Evolutionary conservation across 1,140 invertebrate species (phyloP).

Genomic region (Diabrotica undecimpunctata): DNA sequence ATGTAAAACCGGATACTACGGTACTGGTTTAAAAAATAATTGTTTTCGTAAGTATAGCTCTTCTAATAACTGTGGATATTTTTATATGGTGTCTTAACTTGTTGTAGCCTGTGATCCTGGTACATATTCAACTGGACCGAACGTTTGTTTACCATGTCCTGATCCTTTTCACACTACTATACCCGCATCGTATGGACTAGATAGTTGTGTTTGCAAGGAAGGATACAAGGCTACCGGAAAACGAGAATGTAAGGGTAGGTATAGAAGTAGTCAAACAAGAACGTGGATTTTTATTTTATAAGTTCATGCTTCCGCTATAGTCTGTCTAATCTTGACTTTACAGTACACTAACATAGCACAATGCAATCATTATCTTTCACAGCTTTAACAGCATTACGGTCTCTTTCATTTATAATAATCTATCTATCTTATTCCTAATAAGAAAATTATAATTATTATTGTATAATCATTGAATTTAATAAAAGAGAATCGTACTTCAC

Average conservation of each 20-base stretch:
- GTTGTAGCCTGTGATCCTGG: conserved; percentile 42
- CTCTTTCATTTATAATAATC: too few relatives aligned
- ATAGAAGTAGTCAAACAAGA: neutral
- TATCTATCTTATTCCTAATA: too few relatives aligned
- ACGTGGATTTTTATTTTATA: neutral
- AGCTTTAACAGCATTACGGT: too few relatives aligned
- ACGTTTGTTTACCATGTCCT: conserved; percentile 60
- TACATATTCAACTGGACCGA: conserved; percentile 48
- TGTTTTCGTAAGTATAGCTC: conserved; percentile 48
- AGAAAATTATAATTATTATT: too few relatives aligned
- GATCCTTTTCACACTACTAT: conserved; percentile 61
- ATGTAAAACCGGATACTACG: conserved; percentile 64
- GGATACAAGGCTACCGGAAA: conserved; percentile 39
- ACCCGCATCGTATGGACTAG: conserved; percentile 50
- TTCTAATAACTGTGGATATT: neutral
- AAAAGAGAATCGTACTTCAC: too few relatives aligned
- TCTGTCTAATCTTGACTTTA: too few relatives aligned
- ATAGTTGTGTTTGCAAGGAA: conserved; percentile 58
- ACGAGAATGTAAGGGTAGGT: conserved; percentile 41
- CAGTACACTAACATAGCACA: too few relatives aligned
- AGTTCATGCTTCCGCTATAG: neutral
- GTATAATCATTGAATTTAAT: too few relatives aligned
- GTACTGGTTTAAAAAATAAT: conserved; percentile 58
- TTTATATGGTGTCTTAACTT: too few relatives aligned
- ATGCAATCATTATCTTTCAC: too few relatives aligned